Percentiles rank a stretch among this genome's conserved stretches.
Conservation (phyloP, 2,797 vertebrate genomes). For the Chelmon rostratus region DNA sequence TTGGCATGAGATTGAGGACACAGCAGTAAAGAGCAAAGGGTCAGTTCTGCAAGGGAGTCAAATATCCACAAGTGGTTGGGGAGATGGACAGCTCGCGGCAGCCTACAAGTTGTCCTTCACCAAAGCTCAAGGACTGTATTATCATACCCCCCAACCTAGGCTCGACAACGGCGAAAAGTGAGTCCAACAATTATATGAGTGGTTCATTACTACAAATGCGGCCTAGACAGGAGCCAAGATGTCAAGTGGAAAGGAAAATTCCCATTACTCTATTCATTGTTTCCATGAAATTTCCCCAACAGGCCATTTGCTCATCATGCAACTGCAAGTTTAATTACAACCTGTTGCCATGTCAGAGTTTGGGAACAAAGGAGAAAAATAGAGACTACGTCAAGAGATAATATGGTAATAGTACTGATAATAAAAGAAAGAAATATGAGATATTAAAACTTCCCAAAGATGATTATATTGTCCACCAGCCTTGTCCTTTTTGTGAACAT, state of each 20-base stretch:
- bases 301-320: conserved; percentile 42
- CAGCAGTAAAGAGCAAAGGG: conserved; percentile 31
- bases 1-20: conserved; percentile 27
- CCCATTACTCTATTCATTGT: conserved; percentile 3
- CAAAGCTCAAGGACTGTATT: conserved; percentile 32
- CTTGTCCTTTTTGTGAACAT: conserved; percentile 62
- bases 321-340: conserved; percentile 36
- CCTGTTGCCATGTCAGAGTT: conserved; percentile 16
- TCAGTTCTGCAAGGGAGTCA: conserved; percentile 34
- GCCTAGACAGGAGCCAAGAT: not conserved
- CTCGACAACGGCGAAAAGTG: conserved; percentile 18
- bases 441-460: conserved; percentile 57
- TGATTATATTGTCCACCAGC: conserved; percentile 71
- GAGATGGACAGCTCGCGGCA: conserved; percentile 36
- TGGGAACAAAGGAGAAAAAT: conserved; percentile 41
- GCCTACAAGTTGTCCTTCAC: conserved; percentile 28
- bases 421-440: conserved; percentile 48
- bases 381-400: conserved; percentile 44
- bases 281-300: conserved; percentile 22
- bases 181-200: conserved; percentile 39
- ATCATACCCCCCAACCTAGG: conserved; percentile 20
- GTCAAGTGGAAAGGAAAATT: conserved; percentile 28
- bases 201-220: conserved; percentile 38
- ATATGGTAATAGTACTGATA: conserved; percentile 45
- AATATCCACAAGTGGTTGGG: conserved; percentile 45